Evolutionary conservation across 1,140 invertebrate genomes (phyloP).

Genomic region (Drosophila quadrilineata): DNA sequence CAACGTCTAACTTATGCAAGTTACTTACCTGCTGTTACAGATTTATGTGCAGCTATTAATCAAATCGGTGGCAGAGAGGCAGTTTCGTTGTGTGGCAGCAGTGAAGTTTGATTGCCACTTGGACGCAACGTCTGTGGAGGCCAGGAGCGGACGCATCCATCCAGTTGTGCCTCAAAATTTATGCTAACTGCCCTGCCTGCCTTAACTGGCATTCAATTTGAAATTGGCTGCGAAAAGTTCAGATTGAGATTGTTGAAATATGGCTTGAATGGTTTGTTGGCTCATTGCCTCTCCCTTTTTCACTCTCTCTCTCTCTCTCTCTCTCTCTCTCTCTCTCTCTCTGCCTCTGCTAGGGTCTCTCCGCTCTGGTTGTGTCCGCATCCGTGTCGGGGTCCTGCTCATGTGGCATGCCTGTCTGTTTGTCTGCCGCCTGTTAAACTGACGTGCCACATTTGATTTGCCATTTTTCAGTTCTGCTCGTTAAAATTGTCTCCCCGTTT

Average conservation of each 20-base stretch:
- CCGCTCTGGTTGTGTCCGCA: no score
- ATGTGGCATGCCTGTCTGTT: not conserved
- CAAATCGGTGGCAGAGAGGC: constrained; percentile 18
- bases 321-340: no score
- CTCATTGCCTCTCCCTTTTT: not conserved
- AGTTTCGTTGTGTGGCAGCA: no score
- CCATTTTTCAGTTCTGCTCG: constrained; percentile 21
- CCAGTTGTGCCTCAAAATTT: constrained; percentile 10
- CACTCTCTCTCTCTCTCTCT: no score
- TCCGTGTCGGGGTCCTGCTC: not conserved
- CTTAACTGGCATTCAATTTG: constrained; percentile 33
- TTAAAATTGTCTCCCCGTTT: constrained; percentile 11
- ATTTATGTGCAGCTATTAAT: constrained; percentile 43
- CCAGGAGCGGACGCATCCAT: not conserved
- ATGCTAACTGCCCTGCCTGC: constrained; percentile 35
- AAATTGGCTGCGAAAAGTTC: constrained; percentile 40
- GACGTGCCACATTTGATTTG: constrained; percentile 29
- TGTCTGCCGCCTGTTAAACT: constrained; percentile 1
- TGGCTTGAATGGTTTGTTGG: constrained; percentile 2
- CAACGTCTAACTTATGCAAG: constrained; percentile 33
- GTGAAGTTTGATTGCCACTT: constrained; percentile 34
- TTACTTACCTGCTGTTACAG: constrained; percentile 33
- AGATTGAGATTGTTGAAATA: constrained; percentile 33
- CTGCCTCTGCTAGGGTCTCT: no score
- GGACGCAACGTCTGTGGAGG: not conserved